Percentiles rank a stretch among this genome's conserved stretches.
Conservation (phyloP, 2,797 vertebrate species). For the Sebastes vulpes region DNA sequence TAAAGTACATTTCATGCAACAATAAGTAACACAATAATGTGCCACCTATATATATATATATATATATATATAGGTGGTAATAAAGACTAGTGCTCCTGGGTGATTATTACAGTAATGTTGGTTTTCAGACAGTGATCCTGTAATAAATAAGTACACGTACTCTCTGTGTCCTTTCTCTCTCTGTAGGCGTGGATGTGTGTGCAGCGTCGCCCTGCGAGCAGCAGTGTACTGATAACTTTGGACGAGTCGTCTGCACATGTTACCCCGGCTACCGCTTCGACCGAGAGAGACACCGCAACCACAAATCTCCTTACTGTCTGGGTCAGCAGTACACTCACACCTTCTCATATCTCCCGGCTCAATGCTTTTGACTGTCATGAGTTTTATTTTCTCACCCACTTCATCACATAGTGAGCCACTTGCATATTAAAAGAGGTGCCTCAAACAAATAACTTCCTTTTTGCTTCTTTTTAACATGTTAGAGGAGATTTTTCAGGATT, state of each 20-base stretch:
- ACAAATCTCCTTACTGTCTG: slow-evolving; percentile 86
- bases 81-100: neutral
- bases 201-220: slow-evolving; percentile 88
- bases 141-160: neutral
- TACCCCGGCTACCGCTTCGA: slow-evolving; percentile 87
- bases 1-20: too few species aligned
- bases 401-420: neutral
- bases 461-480: neutral
- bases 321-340: slow-evolving; percentile 74
- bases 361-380: neutral
- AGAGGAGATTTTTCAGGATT: neutral
- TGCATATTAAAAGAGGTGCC: neutral
- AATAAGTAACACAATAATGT: too few species aligned
- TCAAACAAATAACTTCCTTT: neutral
- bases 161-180: neutral
- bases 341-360: neutral
- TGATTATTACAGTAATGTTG: neutral
- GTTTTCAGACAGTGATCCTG: neutral
- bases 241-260: slow-evolving; percentile 87
- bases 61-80: neutral
- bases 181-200: slow-evolving; percentile 84
- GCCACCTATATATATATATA: too few species aligned
- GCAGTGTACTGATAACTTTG: slow-evolving; percentile 89
- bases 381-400: neutral
- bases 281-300: slow-evolving; percentile 83